Conservation (phyloP, 2,888 invertebrate species). For the Diploptera punctata region DNA sequence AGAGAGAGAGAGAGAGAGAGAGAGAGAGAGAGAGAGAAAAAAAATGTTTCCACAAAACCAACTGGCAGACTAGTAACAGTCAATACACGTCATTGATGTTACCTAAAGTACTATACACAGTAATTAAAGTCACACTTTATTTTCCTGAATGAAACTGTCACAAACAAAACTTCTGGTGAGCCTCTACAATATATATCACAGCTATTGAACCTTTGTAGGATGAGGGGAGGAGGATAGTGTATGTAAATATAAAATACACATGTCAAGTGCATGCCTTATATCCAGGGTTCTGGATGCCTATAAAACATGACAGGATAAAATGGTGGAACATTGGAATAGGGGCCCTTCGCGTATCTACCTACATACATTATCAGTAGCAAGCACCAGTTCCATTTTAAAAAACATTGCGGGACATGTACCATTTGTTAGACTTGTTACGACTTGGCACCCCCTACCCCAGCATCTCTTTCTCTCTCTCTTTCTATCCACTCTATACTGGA, state of each 20-base stretch:
- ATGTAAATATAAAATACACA: slow-evolving; percentile 30
- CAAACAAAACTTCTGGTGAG: slow-evolving; percentile 15
- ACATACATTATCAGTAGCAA: slow-evolving; percentile 14
- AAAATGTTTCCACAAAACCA: too few relatives aligned
- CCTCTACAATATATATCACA: neutral
- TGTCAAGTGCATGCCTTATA: slow-evolving; percentile 25
- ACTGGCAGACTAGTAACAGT: too few relatives aligned
- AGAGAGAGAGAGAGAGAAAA: too few relatives aligned
- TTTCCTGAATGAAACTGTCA: slow-evolving; percentile 22
- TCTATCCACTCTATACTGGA: neutral
- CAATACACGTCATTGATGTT: neutral
- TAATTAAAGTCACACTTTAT: slow-evolving; percentile 29
- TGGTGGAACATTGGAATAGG: slow-evolving; percentile 7
- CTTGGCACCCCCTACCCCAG: neutral
- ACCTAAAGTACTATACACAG: neutral
- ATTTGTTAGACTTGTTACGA: slow-evolving; percentile 28
- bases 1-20: too few relatives aligned
- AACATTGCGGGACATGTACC: slow-evolving; percentile 22
- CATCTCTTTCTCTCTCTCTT: neutral
- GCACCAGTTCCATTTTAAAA: slow-evolving; percentile 20
- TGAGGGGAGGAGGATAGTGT: neutral
- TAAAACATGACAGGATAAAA: slow-evolving; percentile 21
- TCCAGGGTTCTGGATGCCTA: slow-evolving; percentile 19
- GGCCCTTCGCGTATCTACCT: slow-evolving; percentile 8
- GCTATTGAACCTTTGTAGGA: neutral